These are phyloP conservation scores for Rhinolophus sinicus DNA, from an alignment of 2,113 vertebrate species.

Conservation along the genomic window DNA sequence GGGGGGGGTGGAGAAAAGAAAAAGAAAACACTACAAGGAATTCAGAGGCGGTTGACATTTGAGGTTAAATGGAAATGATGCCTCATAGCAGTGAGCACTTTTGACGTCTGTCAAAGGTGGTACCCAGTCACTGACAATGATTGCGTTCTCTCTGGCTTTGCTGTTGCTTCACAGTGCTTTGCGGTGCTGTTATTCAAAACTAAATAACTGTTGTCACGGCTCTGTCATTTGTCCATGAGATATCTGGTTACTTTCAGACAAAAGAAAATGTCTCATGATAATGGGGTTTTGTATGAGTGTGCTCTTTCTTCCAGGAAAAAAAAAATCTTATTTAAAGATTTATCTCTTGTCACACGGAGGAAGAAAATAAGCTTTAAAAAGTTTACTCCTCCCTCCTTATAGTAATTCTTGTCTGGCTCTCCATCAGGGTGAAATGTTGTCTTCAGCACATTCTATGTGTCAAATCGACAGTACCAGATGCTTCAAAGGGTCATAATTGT, in stretches of 20 bases:
- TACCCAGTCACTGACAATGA: conserved; percentile 69
- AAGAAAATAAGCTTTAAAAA: conserved; percentile 60
- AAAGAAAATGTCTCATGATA: conserved; percentile 67
- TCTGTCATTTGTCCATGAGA: conserved; percentile 64
- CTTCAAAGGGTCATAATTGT: conserved; percentile 61
- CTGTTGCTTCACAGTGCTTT: conserved; percentile 60
- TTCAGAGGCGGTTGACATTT: conserved; percentile 77
- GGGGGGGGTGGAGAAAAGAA: not conserved
- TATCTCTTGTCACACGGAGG: conserved; percentile 16
- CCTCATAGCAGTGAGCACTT: conserved; percentile 64
- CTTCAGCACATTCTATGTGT: not conserved
- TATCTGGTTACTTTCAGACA: conserved; percentile 67
- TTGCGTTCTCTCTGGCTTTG: conserved; percentile 57
- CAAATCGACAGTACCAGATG: conserved; percentile 57
- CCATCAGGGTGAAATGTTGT: conserved; percentile 4
- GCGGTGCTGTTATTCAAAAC: conserved; percentile 52
- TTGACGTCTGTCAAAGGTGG: conserved; percentile 69
- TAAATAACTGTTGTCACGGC: conserved; percentile 68
- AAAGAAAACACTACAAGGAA: not conserved
- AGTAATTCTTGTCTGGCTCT: conserved; percentile 50
- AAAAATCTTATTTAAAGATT: conserved; percentile 39
- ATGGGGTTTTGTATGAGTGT: conserved; percentile 33
- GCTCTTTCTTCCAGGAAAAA: conserved; percentile 25
- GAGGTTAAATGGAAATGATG: conserved; percentile 79
- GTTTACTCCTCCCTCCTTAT: not conserved